phyloP scores from a whole-genome alignment of 1,140 invertebrate genomes.

The Euura lappo region DNA sequence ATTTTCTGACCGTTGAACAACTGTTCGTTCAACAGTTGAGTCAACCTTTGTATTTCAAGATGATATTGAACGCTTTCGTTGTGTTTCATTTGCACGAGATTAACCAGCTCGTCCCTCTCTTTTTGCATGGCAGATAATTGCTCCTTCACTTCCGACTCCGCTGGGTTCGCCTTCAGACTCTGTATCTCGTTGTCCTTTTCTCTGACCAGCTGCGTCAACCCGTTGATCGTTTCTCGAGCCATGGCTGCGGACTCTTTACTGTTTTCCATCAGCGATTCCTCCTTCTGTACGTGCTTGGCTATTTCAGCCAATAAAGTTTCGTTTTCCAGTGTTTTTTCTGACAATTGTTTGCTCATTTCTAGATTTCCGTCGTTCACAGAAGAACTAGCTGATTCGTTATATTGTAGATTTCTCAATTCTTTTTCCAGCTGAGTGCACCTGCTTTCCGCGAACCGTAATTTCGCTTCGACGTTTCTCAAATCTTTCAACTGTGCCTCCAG shows the following conservation, averaged over 20 bases:
- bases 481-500: conserved; percentile 24
- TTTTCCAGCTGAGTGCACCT: conserved; percentile 45
- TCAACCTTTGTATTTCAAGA: conserved; percentile 80
- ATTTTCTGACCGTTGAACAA: conserved; percentile 49
- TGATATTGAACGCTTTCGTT: conserved; percentile 84
- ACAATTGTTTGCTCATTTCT: conserved; percentile 7
- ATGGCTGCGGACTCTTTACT: conserved; percentile 44
- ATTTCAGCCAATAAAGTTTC: conserved; percentile 29
- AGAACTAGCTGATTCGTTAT: conserved; percentile 21
- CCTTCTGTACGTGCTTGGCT: conserved; percentile 19
- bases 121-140: conserved; percentile 46
- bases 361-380: neutral
- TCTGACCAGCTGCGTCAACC: conserved; percentile 46
- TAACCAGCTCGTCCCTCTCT: conserved; percentile 79
- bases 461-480: conserved; percentile 48
- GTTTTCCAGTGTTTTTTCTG: conserved; percentile 23
- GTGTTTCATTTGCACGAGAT: conserved; percentile 79
- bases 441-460: conserved; percentile 39
- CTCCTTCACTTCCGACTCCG: conserved; percentile 43
- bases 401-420: conserved; percentile 51
- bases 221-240: conserved; percentile 53
- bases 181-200: conserved; percentile 49
- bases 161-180: conserved; percentile 33
- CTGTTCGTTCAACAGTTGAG: conserved; percentile 60
- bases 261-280: conserved; percentile 34